phyloP scores from a whole-genome alignment of 2,797 vertebrate species.

The Neopelma chrysocephalum region DNA sequence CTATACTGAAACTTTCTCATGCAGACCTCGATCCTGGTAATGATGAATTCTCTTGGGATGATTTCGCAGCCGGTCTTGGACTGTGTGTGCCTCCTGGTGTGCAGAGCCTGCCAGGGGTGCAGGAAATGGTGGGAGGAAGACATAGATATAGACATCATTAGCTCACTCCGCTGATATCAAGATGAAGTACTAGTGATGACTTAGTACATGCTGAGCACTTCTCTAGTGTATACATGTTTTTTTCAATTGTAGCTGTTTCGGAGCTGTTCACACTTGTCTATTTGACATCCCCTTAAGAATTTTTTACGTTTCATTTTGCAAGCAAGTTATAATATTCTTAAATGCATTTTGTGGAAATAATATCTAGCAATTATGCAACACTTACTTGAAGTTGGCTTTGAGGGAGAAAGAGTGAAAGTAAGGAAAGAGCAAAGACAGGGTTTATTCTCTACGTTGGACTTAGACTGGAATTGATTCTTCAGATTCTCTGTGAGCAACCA shows the following conservation, averaged over 20 bases:
- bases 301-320: neutral
- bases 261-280: neutral
- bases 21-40: rapidly evolving
- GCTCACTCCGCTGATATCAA: neutral
- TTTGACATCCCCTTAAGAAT: neutral
- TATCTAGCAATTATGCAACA: neutral
- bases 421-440: neutral
- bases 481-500: neutral
- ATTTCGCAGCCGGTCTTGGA: neutral
- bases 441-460: neutral
- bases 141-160: neutral
- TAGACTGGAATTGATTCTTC: neutral
- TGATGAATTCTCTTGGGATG: neutral
- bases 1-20: neutral
- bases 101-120: neutral
- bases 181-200: neutral
- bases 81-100: neutral
- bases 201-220: neutral
- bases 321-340: neutral
- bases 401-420: neutral
- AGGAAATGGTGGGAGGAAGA: neutral
- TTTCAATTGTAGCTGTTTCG: neutral
- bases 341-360: neutral
- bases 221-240: rapidly evolving
- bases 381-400: neutral